Evolutionary conservation across 2,797 vertebrate species (phyloP), one percentile per base, ranked within the genome.

Genomic region (Aplochiton taeniatus): DNA sequence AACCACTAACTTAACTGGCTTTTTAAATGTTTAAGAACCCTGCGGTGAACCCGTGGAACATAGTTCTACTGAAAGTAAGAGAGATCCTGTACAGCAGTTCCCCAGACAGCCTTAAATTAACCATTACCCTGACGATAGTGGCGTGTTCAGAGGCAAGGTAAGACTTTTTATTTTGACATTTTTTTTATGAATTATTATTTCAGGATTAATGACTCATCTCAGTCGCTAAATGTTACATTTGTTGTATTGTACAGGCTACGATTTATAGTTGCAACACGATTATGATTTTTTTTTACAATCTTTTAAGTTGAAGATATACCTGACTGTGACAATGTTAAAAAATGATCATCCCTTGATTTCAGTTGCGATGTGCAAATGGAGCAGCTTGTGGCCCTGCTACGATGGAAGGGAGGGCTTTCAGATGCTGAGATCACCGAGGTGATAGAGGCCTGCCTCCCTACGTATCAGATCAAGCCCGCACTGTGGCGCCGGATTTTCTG

Each of bases 391-490:
- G 9, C 4, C 1, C 67, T 92, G 65, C 74, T 92, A 65, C 44
- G 1, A 8, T 91, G 88, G 88, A 87, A 68, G 12, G 78, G 59
- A 11, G 19, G 62, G n/a, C 67, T 87, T 4, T 70, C 83, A 4
- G 8, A 11, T 4, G 0, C 0, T 0, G 0, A 82, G 20, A 48
- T 83, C 1, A 65, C 0, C 0, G 54, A 89, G 63, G 72, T 91
- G 47, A 60, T 89, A 68, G 56, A 76, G 12, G 57, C 65, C 0
- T 63, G 64, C 19, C 12, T 79, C 1, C 51, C 52, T 0, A 59
- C 1, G 0, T 1, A 12, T 2, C 7, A 41, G 41, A 44, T 50
- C 57, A 20, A 1, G 0, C 41, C 46, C 20, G 1, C 0, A 11
- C 13, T 4, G 13, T 63, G 54, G 12, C 66, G 9, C 10, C 49